phyloP scores from a whole-genome alignment of 2,888 invertebrate genomes.

The Hypolimnas misippus region DNA sequence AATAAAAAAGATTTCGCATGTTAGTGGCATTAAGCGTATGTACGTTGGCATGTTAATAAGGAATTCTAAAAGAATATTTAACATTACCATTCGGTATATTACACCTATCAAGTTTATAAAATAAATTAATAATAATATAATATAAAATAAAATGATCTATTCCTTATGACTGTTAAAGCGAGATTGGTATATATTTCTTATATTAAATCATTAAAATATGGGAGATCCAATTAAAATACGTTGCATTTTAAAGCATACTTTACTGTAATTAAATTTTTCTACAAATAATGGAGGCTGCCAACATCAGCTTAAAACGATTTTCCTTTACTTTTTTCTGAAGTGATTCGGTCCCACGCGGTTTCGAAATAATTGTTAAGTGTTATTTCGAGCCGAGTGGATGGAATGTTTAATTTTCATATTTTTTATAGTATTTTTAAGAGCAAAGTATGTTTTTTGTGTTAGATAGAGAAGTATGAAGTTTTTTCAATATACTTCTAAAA shows the following conservation, averaged over 20 bases:
- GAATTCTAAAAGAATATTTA: too few relatives aligned
- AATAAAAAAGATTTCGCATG: too few relatives aligned
- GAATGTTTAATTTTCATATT: too few relatives aligned
- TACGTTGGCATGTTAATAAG: too few relatives aligned
- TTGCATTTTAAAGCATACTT: constrained; percentile 1
- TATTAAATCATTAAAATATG: neutral
- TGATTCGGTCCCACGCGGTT: neutral
- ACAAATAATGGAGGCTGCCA: neutral
- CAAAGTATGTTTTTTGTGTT: too few relatives aligned
- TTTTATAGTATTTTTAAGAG: too few relatives aligned
- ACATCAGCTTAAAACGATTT: neutral
- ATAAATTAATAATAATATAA: neutral
- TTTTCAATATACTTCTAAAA: too few relatives aligned
- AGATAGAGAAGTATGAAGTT: too few relatives aligned
- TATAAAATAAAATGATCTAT: neutral
- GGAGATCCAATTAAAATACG: neutral
- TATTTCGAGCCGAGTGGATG: neutral
- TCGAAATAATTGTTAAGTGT: constrained; percentile 1
- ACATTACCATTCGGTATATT: too few relatives aligned
- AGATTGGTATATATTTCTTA: neutral
- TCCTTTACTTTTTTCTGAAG: neutral
- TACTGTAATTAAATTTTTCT: constrained; percentile 2
- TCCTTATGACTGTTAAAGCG: neutral
- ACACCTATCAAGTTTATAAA: too few relatives aligned
- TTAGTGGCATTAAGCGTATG: too few relatives aligned